These are phyloP conservation scores for Lanistes nyassanus DNA, from an alignment of 1,140 invertebrate genomes.

Conservation along the genomic window DNA sequence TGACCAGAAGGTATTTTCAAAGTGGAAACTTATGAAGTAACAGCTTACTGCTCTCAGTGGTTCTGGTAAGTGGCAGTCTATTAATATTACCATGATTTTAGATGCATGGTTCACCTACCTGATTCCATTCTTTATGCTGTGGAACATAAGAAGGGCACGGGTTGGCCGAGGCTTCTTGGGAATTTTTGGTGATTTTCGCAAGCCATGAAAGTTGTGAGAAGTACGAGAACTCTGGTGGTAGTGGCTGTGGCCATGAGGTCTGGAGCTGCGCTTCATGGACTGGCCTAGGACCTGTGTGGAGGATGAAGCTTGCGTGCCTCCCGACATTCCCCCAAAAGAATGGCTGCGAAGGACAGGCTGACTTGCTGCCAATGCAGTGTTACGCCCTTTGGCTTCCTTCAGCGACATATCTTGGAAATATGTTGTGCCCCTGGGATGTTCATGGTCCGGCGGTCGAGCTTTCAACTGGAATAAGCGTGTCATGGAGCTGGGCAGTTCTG, in stretches of 20 bases:
- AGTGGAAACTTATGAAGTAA: no score
- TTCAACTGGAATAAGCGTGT: slow-evolving; percentile 26
- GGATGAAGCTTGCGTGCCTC: slow-evolving; percentile 24
- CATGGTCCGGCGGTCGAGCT: neutral
- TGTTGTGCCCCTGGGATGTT: neutral
- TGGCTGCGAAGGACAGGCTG: slow-evolving; percentile 51
- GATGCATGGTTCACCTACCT: slow-evolving; percentile 45
- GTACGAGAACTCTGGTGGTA: neutral
- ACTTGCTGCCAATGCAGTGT: neutral
- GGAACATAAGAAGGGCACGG: slow-evolving; percentile 63
- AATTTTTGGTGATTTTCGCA: slow-evolving; percentile 61
- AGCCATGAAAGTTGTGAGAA: slow-evolving; percentile 20
- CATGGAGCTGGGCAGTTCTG: slow-evolving; percentile 30
- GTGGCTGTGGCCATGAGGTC: slow-evolving; percentile 22
- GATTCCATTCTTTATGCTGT: slow-evolving; percentile 64
- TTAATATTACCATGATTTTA: neutral
- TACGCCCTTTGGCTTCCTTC: slow-evolving; percentile 21
- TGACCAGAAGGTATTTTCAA: slow-evolving; percentile 2
- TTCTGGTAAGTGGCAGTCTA: neutral
- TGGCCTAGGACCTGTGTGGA: slow-evolving; percentile 54
- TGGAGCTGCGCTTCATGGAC: slow-evolving; percentile 39
- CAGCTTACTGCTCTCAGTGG: no score
- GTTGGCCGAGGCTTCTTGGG: slow-evolving; percentile 66
- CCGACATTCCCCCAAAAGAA: slow-evolving; percentile 57
- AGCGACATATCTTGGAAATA: slow-evolving; percentile 19